Evolutionary conservation across 2,888 invertebrate species (phyloP).

Genomic region (Bugulina stolonifera): DNA sequence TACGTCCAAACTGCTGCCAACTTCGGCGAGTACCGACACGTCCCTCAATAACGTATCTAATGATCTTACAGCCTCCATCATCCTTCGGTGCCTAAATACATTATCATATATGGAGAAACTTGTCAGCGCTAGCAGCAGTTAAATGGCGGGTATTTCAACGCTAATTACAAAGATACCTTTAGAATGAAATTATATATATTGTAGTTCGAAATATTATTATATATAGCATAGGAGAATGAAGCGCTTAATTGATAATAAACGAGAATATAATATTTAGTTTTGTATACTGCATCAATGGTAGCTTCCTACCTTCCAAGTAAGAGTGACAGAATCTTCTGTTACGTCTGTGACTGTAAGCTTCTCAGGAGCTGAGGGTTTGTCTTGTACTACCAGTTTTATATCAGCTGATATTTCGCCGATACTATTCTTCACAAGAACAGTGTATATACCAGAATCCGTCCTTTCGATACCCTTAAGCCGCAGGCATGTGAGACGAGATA

Average conservation of each 20-base stretch:
- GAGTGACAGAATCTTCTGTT: slow-evolving; percentile 29
- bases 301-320: slow-evolving; percentile 32
- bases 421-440: slow-evolving; percentile 34
- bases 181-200: too few relatives aligned
- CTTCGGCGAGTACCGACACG: slow-evolving; percentile 27
- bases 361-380: slow-evolving; percentile 35
- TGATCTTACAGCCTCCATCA: slow-evolving; percentile 37
- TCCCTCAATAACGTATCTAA: slow-evolving; percentile 37
- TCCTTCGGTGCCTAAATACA: slow-evolving; percentile 30
- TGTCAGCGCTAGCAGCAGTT: neutral
- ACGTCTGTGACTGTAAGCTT: slow-evolving; percentile 32
- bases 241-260: too few relatives aligned
- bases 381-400: slow-evolving; percentile 33
- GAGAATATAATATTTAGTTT: too few relatives aligned
- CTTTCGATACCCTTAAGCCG: slow-evolving; percentile 32
- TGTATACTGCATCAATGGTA: too few relatives aligned
- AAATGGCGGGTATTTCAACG: neutral
- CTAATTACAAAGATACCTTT: too few relatives aligned
- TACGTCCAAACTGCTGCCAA: slow-evolving; percentile 16
- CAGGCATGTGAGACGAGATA: slow-evolving; percentile 32
- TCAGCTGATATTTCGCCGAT: slow-evolving; percentile 32
- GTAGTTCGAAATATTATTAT: too few relatives aligned
- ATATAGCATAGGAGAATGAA: too few relatives aligned
- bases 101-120: too few relatives aligned
- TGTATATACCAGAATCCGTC: slow-evolving; percentile 34